A percentile compares a stretch with the other conserved stretches of the same genome.
These are phyloP conservation scores for Phataginus tricuspis DNA, from an alignment of 2,797 vertebrate genomes.

Conservation along the genomic window DNA sequence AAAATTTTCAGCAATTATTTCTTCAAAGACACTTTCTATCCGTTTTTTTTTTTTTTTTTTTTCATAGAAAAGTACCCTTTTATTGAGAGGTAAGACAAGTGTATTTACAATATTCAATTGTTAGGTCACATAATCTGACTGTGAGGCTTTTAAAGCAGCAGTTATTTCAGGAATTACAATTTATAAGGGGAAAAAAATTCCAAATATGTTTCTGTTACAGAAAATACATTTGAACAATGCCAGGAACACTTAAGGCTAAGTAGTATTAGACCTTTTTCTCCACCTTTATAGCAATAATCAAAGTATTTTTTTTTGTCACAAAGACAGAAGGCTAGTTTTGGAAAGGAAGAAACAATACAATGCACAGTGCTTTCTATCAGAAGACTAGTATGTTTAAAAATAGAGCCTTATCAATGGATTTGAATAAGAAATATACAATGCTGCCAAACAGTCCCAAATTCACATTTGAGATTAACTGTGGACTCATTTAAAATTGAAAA, in stretches of 20 bases:
- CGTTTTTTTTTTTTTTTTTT: too few species aligned
- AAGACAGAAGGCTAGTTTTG: conserved; percentile 67
- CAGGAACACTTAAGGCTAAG: conserved; percentile 83
- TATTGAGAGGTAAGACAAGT: conserved; percentile 89
- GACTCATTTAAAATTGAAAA: conserved; percentile 61
- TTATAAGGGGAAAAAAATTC: conserved; percentile 78
- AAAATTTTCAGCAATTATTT: too few species aligned
- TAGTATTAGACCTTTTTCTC: conserved; percentile 80
- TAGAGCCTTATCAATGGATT: conserved; percentile 37
- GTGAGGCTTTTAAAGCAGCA: conserved; percentile 81
- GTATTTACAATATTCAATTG: conserved; percentile 86
- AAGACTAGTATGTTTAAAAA: conserved; percentile 58
- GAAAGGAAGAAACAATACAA: conserved; percentile 68
- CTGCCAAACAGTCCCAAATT: conserved; percentile 16
- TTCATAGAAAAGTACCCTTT: conserved; percentile 87
- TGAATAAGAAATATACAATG: neutral
- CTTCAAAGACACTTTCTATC: too few species aligned
- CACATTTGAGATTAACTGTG: conserved; percentile 58
- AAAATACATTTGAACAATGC: conserved; percentile 80
- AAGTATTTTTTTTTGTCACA: conserved; percentile 48
- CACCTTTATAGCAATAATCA: conserved; percentile 71
- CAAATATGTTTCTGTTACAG: conserved; percentile 84
- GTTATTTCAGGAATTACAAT: conserved; percentile 82
- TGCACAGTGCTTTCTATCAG: conserved; percentile 66
- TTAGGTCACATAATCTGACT: conserved; percentile 81